These are phyloP conservation scores for Acanthornis magna DNA, from an alignment of 2,797 vertebrate species.

Conservation along the genomic window DNA sequence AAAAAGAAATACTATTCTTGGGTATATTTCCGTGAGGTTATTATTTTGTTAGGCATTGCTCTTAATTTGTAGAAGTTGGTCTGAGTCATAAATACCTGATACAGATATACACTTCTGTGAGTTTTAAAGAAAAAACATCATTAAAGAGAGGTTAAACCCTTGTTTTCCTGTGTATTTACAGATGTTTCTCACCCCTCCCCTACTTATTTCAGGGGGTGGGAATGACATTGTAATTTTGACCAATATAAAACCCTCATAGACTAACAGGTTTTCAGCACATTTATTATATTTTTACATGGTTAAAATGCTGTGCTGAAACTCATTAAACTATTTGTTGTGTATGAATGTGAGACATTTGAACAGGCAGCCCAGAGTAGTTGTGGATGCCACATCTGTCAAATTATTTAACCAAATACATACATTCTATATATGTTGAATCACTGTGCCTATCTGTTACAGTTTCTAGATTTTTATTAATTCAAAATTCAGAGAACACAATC, in stretches of 20 bases:
- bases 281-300: neutral
- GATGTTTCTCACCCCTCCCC: neutral
- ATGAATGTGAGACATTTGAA: neutral
- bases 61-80: neutral
- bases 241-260: neutral
- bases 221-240: neutral
- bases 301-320: neutral
- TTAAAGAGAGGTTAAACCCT: neutral
- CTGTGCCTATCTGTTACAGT: neutral
- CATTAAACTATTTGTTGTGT: neutral
- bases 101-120: neutral
- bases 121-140: neutral
- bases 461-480: neutral
- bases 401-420: neutral
- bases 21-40: neutral
- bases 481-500: neutral
- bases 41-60: neutral
- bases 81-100: neutral
- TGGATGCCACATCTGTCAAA: neutral
- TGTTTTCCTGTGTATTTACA: neutral
- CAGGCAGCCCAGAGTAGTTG: neutral
- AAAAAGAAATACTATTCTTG: neutral
- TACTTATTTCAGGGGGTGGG: accelerated
- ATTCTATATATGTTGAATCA: neutral
- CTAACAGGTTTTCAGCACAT: neutral